Evolutionary conservation across 2,113 vertebrate species (phyloP).

Genomic region (Hydrolagus affinis): DNA sequence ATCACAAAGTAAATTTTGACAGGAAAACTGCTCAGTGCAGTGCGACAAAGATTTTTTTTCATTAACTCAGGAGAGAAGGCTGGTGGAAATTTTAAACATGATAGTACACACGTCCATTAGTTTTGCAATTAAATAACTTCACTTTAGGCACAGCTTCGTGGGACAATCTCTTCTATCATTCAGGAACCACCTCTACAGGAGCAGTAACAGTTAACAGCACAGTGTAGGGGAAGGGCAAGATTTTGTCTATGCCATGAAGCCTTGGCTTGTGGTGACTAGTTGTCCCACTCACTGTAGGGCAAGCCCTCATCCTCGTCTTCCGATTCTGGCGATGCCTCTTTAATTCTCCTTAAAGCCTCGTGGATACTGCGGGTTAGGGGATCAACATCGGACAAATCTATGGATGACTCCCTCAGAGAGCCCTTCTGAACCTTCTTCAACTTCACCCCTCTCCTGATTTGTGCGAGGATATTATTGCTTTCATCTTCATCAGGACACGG

Average conservation of each 20-base stretch:
- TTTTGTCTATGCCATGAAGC: slow-evolving; percentile 15
- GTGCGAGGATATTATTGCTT: slow-evolving; percentile 90
- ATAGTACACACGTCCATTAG: slow-evolving; percentile 4
- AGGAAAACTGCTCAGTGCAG: not conserved
- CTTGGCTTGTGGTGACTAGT: slow-evolving; percentile 50
- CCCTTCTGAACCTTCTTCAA: slow-evolving; percentile 87
- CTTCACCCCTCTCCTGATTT: slow-evolving; percentile 90
- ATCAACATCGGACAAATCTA: slow-evolving; percentile 68
- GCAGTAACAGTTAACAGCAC: slow-evolving; percentile 6
- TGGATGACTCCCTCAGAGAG: slow-evolving; percentile 66
- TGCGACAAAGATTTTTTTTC: not conserved
- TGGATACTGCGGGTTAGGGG: slow-evolving; percentile 94
- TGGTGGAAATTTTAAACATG: slow-evolving; percentile 4
- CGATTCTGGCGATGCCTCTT: slow-evolving; percentile 91
- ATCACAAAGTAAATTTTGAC: slow-evolving; percentile 17
- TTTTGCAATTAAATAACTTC: slow-evolving; percentile 2
- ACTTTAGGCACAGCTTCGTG: slow-evolving; percentile 22
- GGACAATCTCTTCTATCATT: not conserved
- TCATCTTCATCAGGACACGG: slow-evolving; percentile 88
- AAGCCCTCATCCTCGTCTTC: slow-evolving; percentile 84
- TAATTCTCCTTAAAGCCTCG: slow-evolving; percentile 88
- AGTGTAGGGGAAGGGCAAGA: slow-evolving; percentile 3
- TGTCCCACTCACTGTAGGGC: slow-evolving; percentile 90
- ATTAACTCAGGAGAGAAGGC: not conserved
- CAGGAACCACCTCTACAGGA: slow-evolving; percentile 1